Evolutionary conservation across 2,888 invertebrate genomes (phyloP).

Genomic region (Odontocolon sp.): DNA sequence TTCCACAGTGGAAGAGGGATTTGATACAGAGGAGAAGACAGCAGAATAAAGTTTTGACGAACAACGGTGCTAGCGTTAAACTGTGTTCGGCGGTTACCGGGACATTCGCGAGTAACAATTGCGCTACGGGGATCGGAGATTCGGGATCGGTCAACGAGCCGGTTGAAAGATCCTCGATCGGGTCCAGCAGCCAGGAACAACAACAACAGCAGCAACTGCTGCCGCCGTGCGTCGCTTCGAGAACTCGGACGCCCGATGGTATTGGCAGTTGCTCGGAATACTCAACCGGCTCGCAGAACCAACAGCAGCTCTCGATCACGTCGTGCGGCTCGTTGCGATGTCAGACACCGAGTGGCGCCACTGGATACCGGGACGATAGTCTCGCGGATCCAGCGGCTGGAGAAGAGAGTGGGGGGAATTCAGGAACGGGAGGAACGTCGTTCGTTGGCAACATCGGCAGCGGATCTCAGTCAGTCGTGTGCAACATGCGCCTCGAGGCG

Average conservation of each 20-base stretch:
- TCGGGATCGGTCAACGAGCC: constrained; percentile 4
- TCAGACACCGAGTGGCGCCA: constrained; percentile 64
- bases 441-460: constrained; percentile 56
- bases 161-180: constrained; percentile 38
- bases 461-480: constrained; percentile 76
- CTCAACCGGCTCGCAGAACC: constrained; percentile 58
- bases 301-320: constrained; percentile 43
- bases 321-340: constrained; percentile 17
- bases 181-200: constrained; percentile 17
- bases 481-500: constrained; percentile 79
- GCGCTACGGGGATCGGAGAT: too few relatives aligned
- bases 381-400: not conserved
- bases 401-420: constrained; percentile 50
- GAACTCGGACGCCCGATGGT: constrained; percentile 43
- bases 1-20: constrained; percentile 93
- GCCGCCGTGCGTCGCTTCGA: constrained; percentile 27
- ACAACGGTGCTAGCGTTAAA: constrained; percentile 72
- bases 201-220: constrained; percentile 12
- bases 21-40: constrained; percentile 88
- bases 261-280: constrained; percentile 33
- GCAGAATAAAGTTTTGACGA: constrained; percentile 77
- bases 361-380: not conserved
- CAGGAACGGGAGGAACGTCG: constrained; percentile 70
- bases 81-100: constrained; percentile 68
- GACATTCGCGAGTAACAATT: constrained; percentile 52